Conservation (phyloP, 1,140 invertebrate genomes). For the Mycetomoellerius zeteki region DNA sequence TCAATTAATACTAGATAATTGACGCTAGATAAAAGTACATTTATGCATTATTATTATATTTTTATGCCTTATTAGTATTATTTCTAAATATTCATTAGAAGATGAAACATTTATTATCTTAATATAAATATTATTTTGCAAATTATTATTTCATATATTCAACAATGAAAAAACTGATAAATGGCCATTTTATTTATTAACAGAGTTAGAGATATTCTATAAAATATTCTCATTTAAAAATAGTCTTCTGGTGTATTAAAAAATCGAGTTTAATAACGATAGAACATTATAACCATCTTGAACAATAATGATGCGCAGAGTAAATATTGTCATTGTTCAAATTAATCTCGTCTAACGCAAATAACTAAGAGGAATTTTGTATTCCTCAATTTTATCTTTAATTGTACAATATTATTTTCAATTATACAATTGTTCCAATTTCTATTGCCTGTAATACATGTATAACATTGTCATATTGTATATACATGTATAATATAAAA, state of each 20-base stretch:
- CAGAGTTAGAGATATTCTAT: constrained; percentile 29
- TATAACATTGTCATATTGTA: too few species aligned
- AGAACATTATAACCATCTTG: constrained; percentile 32
- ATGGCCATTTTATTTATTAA: constrained; percentile 52
- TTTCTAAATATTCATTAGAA: constrained; percentile 2
- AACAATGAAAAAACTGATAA: constrained; percentile 40
- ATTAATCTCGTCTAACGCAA: constrained; percentile 32
- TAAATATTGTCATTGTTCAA: constrained; percentile 13
- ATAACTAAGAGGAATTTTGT: constrained; percentile 4
- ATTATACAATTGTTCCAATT: background rate
- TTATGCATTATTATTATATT: constrained; percentile 27
- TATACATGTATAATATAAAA: constrained; percentile 42
- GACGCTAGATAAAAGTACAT: constrained; percentile 13
- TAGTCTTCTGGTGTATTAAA: constrained; percentile 39
- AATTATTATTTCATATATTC: constrained; percentile 6
- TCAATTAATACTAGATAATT: constrained; percentile 4
- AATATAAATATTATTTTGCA: background rate
- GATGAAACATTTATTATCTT: constrained; percentile 14
- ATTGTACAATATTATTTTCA: background rate
- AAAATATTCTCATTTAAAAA: constrained; percentile 46
- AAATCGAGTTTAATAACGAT: constrained; percentile 27
- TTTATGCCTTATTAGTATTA: background rate
- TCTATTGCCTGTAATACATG: background rate
- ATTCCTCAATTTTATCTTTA: constrained; percentile 29
- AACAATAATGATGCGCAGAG: background rate